These are phyloP conservation scores for Chrysopilus asiliformis DNA, from an alignment of 2,888 invertebrate species.

Conservation along the genomic window DNA sequence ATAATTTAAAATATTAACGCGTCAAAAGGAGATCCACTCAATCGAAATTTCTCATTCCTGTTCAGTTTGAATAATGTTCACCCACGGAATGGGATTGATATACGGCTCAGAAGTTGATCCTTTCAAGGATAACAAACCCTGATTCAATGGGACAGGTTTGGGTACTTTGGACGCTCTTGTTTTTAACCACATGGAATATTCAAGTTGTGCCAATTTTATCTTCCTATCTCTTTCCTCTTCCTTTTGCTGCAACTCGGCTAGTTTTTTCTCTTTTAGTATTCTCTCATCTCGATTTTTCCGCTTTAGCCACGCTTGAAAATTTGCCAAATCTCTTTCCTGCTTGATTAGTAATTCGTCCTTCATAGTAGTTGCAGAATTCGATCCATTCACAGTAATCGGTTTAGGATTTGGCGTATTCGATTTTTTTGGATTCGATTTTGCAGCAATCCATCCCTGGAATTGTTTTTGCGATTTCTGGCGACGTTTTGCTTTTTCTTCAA, in stretches of 20 bases:
- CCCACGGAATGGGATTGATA: constrained; percentile 30
- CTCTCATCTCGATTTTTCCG: constrained; percentile 21
- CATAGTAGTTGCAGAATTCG: too few species aligned
- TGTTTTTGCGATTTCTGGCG: constrained; percentile 25
- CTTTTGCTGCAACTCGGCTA: constrained; percentile 16
- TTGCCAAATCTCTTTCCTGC: constrained; percentile 11
- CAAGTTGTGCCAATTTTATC: constrained; percentile 18
- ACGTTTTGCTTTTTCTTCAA: constrained; percentile 21
- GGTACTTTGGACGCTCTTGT: constrained; percentile 27
- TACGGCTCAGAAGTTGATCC: constrained; percentile 29
- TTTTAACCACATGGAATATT: constrained; percentile 28
- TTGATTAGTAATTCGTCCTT: too few species aligned
- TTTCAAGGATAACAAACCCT: constrained; percentile 28
- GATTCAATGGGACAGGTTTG: constrained; percentile 32
- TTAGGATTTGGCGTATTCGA: too few species aligned
- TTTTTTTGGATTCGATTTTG: constrained; percentile 17
- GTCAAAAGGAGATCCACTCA: too few species aligned
- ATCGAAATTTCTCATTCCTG: too few species aligned
- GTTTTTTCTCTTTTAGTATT: constrained; percentile 16
- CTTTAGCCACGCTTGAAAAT: constrained; percentile 21
- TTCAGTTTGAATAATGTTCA: not conserved
- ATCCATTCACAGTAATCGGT: too few species aligned
- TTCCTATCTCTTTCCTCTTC: constrained; percentile 13
- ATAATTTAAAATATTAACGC: too few species aligned
- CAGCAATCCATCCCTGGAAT: constrained; percentile 21